Base-by-base conservation (phyloP, 2,113 vertebrate genomes). In the Spilogale gracilis region DNA sequence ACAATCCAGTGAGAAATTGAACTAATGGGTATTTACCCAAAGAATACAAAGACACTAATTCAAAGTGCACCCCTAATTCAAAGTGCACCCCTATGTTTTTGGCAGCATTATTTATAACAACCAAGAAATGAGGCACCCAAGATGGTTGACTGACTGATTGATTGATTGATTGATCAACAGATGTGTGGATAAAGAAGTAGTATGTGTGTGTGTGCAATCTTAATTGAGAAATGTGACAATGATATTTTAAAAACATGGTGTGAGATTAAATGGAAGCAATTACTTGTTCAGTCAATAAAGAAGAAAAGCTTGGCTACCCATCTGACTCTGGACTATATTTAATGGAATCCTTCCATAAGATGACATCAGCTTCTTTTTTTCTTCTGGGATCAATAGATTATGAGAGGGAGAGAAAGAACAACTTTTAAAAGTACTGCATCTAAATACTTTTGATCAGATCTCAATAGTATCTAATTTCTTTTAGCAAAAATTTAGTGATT, bases 231-330 rank as follows among this genome's bases (percentile, higher is more conserved):
- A 50, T 58, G 54, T 79, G 76, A 78, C 20, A 78, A 30, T 50
- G 8, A 71, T 58, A 81, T 91, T 88, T 56, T 5, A 0, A 52
- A 52, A 63, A 56, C 63, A 45, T 25, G n/a, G 12, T 54, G 7
- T 71, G 73, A 74, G 69, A 96, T 85, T 63, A 94, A 67, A 30
- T 1, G 2, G 54, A 58, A 91, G 58, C 27, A 0, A 0, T 95
- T 97, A 99, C 99, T 99, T 99, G 99, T 61, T 99, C 99, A 4
- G 99, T 99, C 12, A 99, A 98, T 30, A 99, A 98, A 0, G 99
- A 99, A 10, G 99, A 99, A 74, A 99, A 98, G 94, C 99, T 99
- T 52, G 99, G 99, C 87, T 99, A 99, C 25, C 99, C 99, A 88
- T 99, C 99, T 1, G 99, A 99, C 87, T 99, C 98, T 16, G 99